Percentiles rank a stretch among this genome's conserved stretches.
Conservation (phyloP, 1,140 invertebrate genomes). For the Ips nitidus region DNA sequence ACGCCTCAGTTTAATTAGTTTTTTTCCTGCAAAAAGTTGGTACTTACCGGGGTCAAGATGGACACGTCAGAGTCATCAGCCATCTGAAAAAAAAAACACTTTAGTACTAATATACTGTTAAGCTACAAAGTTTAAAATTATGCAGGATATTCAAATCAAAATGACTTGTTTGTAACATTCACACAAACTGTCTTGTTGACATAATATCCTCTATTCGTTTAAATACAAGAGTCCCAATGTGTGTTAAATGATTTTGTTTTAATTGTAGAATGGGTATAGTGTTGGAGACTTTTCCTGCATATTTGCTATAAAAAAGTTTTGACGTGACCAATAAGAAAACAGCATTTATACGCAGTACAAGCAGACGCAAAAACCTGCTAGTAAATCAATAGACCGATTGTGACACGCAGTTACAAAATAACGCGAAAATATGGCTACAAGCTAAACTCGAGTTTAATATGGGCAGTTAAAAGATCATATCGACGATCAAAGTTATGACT, state of each 20-base stretch:
- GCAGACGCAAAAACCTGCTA: slow-evolving; percentile 4
- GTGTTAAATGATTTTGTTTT: no score
- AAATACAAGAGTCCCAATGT: no score
- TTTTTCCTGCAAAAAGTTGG: slow-evolving; percentile 11
- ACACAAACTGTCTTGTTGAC: no score
- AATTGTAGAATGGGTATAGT: no score
- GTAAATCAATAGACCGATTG: slow-evolving; percentile 33
- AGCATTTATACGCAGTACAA: slow-evolving; percentile 13
- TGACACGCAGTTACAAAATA: slow-evolving; percentile 35
- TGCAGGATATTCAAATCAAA: no score
- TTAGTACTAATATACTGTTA: no score
- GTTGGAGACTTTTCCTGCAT: no score
- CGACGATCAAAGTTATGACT: slow-evolving; percentile 45
- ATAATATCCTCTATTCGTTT: no score
- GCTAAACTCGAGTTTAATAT: slow-evolving; percentile 34
- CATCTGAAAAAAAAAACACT: not conserved
- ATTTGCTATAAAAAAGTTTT: no score
- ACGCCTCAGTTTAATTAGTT: slow-evolving; percentile 3
- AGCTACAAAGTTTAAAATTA: no score
- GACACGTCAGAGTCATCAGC: slow-evolving; percentile 16
- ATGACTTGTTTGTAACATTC: no score
- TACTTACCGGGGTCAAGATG: slow-evolving; percentile 23
- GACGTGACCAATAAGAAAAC: not conserved
- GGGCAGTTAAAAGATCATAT: slow-evolving; percentile 47
- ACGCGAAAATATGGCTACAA: slow-evolving; percentile 34